phyloP scores from a whole-genome alignment of 2,888 invertebrate genomes.

The Ectropis crepuscularia region DNA sequence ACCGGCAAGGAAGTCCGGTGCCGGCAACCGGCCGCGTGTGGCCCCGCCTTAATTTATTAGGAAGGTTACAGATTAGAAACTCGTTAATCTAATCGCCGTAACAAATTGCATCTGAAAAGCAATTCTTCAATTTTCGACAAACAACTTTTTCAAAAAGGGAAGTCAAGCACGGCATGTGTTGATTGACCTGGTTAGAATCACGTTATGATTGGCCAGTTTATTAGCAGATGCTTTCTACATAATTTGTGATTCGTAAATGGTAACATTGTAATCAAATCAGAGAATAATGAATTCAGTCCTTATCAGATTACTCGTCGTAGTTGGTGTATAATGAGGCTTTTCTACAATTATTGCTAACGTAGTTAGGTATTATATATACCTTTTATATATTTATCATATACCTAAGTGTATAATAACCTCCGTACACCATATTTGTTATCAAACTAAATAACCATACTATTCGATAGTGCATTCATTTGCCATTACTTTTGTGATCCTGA shows the following conservation, averaged over 20 bases:
- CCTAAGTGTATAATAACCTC: too few relatives aligned
- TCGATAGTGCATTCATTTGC: too few relatives aligned
- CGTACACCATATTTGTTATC: too few relatives aligned
- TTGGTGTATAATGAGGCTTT: too few relatives aligned
- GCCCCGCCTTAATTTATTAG: conserved; percentile 65
- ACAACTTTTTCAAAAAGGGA: conserved; percentile 32
- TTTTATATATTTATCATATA: too few relatives aligned
- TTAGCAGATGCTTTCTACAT: background rate
- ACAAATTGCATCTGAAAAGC: conserved; percentile 49
- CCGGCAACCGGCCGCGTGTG: conserved; percentile 50
- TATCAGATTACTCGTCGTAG: too few relatives aligned
- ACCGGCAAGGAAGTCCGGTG: conserved; percentile 55
- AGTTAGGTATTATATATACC: too few relatives aligned
- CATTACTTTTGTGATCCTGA: too few relatives aligned
- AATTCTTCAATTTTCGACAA: conserved; percentile 49
- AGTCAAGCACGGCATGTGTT: conserved; percentile 13
- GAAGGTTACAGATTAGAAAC: conserved; percentile 70
- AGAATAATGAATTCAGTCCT: too few relatives aligned
- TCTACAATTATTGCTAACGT: too few relatives aligned
- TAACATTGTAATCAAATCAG: too few relatives aligned
- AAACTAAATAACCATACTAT: too few relatives aligned
- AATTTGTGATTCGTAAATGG: background rate
- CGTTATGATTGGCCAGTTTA: conserved; percentile 20
- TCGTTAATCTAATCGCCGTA: conserved; percentile 72
- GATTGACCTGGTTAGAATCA: background rate